Evolutionary conservation across 64 coral and sea anemone genomes (phyloP), one percentile per base, ranked within the genome.

Genomic region (Montipora foliosa): DNA sequence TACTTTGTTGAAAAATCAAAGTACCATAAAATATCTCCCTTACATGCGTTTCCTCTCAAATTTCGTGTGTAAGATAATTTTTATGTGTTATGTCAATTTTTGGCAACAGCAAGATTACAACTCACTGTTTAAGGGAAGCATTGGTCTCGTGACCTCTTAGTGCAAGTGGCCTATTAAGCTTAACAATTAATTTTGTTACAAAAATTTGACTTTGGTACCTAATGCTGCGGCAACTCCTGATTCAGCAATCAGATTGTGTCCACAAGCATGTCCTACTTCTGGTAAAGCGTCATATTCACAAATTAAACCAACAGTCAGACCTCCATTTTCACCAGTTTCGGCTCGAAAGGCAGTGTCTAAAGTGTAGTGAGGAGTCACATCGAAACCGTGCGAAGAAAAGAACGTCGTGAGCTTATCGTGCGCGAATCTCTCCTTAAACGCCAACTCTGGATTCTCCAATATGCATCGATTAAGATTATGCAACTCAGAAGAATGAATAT

Each of bases 231-330:
- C 95, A 21, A 93, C 74, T 19, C 91, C 95, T 21, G 88, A 81
- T 81, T 93, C 95, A 75, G 95, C 87, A 22, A 96, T 96, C 73
- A 96, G 66, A 71, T 96, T 96, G 48, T 96, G 95, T 90, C 95
- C 95, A 90, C 95, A 93, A 9, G 91, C 95, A 67, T 96, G 95
- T 25, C 95, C 95, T 44, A 96, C 79, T 72, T 90, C 95, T 70
- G 95, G 95, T 67, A 96, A 91, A 44, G 95, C 95, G 83, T 96
- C 95, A 86, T 96, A 93, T 77, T 95, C 94, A 76, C 94, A 80
- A 75, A 96, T 75, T 45, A 96, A 68, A 89, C 91, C 95, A 87
- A 96, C 53, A 60, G 89, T 89, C 49, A 90, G 84, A n/a, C 94
- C 94, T 88, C 60, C 78, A 79, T 67, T 44, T 80, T 76, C 86